A percentile compares a stretch with the other conserved stretches of the same genome.
Conservation (phyloP, 2,113 vertebrate genomes). For the Mastomys natalensis region DNA sequence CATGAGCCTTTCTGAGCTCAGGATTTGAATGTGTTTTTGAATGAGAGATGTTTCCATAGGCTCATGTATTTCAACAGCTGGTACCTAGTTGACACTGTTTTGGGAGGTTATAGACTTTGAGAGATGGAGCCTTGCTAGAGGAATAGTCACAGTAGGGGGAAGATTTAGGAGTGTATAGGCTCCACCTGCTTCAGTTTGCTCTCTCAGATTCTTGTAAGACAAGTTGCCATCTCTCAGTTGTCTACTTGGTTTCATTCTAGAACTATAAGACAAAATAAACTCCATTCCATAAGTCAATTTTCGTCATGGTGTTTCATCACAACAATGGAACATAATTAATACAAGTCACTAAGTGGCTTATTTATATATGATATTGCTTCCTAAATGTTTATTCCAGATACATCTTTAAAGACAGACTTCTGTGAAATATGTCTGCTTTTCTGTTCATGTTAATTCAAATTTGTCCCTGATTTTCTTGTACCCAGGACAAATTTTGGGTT, state of each 20-base stretch:
- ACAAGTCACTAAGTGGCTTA: not conserved
- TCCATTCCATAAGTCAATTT: not conserved
- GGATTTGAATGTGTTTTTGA: not conserved
- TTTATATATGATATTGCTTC: slow-evolving; percentile 38
- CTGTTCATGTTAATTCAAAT: not conserved
- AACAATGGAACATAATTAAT: not conserved
- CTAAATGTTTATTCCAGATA: not conserved
- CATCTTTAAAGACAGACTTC: not conserved
- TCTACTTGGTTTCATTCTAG: not conserved
- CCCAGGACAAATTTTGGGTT: too few relatives aligned
- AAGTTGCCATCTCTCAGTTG: not conserved
- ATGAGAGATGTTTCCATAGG: not conserved
- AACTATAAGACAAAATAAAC: not conserved
- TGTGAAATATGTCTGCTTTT: not conserved
- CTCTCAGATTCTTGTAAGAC: not conserved
- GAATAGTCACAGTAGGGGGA: too few relatives aligned
- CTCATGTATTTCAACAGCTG: too few relatives aligned
- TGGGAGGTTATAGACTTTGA: not conserved
- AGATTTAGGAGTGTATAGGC: not conserved
- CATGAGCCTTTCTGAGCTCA: not conserved
- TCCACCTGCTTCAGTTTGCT: not conserved
- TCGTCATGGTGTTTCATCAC: not conserved
- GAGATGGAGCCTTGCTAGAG: not conserved
- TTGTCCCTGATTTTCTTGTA: too few relatives aligned
- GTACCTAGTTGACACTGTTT: not conserved